Conservation (phyloP, 2,797 vertebrate species). For the Leptoclinus maculatus region DNA sequence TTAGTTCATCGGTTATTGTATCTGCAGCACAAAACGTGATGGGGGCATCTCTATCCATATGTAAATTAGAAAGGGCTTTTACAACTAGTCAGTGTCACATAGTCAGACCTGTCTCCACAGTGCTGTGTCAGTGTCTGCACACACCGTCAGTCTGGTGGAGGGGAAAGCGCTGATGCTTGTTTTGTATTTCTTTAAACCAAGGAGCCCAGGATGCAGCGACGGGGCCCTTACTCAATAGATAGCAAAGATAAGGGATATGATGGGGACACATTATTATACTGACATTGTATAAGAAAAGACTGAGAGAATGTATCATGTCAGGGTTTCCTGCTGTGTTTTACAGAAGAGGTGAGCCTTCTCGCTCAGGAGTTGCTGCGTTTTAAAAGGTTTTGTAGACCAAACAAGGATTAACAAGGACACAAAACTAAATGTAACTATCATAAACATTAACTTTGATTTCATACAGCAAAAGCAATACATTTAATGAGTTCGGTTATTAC, state of each 20-base stretch:
- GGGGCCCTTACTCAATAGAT: too few relatives aligned
- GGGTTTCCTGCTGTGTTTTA: too few relatives aligned
- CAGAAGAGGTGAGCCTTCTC: background rate
- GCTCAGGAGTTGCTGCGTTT: background rate
- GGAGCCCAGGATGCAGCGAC: too few relatives aligned
- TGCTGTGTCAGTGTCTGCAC: too few relatives aligned
- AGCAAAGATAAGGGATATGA: too few relatives aligned
- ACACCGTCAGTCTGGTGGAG: too few relatives aligned
- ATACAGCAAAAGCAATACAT: background rate
- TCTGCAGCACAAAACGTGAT: too few relatives aligned
- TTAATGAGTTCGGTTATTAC: background rate
- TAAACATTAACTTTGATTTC: background rate
- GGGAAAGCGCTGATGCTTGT: too few relatives aligned
- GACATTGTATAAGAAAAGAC: background rate
- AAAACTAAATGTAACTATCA: background rate
- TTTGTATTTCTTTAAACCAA: too few relatives aligned
- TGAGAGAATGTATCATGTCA: background rate
- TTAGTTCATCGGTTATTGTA: too few relatives aligned
- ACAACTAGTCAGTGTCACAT: background rate
- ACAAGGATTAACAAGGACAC: rapidly evolving
- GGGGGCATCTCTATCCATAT: too few relatives aligned
- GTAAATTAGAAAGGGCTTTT: background rate
- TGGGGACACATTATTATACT: background rate
- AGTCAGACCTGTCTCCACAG: too few relatives aligned
- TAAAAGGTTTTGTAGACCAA: background rate